Base-by-base conservation (phyloP, 1,140 invertebrate genomes). In the Drosophila pseudoananassae region DNA sequence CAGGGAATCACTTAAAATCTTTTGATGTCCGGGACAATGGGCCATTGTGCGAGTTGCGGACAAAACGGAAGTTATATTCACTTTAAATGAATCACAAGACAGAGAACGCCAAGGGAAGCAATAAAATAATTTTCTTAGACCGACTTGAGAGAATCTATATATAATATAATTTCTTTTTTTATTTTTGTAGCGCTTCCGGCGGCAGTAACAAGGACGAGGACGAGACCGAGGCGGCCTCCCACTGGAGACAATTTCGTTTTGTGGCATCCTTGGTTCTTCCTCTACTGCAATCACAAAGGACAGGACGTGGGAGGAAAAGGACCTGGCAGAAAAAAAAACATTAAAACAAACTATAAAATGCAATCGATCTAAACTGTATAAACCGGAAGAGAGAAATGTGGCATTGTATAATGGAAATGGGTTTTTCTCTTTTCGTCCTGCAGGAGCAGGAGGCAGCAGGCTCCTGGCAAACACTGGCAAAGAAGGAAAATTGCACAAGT, bases 301-400 rank as follows among this genome's bases (percentile, higher is more conserved):
- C 59, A 78, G 47, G 45, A 70, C 14, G 53, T 25, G 56, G 64
- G 17, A 51, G 54, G 52, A 60, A 46, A 20, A 17, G 43, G 43
- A 46, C n/a, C n/a, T 40, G 40, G 40, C 40, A 17, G 10, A 43
- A 63, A 36, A 45, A 72, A 74, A 79, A 78, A 82, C 83, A 87
- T 87, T 87, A 87, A 85, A 87, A 87, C 78, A 81, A 87, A 82
- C 82, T 87, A 87, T 85, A 87, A 85, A 87, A 85, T 85, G 82
- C 82, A 87, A 85, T 85, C 82, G 82, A 85, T 85, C 82, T 85
- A 85, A 87, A 85, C 56, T 70, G 70, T 87, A 87, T 82, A 87
- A 85, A 81, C 82, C 78, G 82, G 79, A 87, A 84, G 87, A 64
- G 55, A 85, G 65, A 72, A 87, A 87, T 87, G 74, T 78, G 82